Base-by-base conservation (phyloP, 2,888 invertebrate species). In the Lasius fuliginosus region DNA sequence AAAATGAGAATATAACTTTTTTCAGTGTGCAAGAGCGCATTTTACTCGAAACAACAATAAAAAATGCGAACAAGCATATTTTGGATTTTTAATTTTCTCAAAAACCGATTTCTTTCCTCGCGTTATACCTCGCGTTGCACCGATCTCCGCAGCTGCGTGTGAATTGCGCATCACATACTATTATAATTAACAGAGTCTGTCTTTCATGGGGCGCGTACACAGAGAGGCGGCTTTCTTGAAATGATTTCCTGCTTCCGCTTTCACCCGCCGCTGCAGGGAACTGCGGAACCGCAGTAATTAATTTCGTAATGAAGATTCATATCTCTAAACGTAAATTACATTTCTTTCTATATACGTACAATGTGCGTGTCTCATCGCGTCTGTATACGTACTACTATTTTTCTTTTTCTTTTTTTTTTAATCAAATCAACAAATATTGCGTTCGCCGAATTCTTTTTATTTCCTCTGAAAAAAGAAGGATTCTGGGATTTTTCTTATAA, bases 161-260 rank as follows among this genome's bases (percentile, higher is more conserved):
- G 15, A 42, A 68, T 40, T 30, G 9, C 68, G n/a, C 68, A 40
- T 77, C 12, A 67, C 56, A 40, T 36, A 18, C 36, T 67, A 33
- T 67, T 56, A 42, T 42, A 68, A 68, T 77, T 77, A 77, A 77
- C 68, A 42, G 77, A 77, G 68, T 68, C 30, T 42, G 42, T 77
- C 68, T 36, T 68, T 68, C 68, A 42, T 9, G n/a, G 40, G n/a
- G 67, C 36, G 27, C 36, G 49, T 27, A 65, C 53, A 53, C 15
- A 18, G 49, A 49, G 53, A 30, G 12, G 53, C 56, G 67, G 56
- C 68, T 68, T 77, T 68, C 77, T 77, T 77, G 56, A 77, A 77
- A 77, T 68, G 30, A 68, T 71, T 85, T 76, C 82, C 64, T 42
- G 82, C 90, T 90, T 90, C 90, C 90, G 90, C 90, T 90, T 90